Evolutionary conservation across 35 echinoderm and acorn worm species (phyloP).

Genomic region (Apostichopus japonicus): DNA sequence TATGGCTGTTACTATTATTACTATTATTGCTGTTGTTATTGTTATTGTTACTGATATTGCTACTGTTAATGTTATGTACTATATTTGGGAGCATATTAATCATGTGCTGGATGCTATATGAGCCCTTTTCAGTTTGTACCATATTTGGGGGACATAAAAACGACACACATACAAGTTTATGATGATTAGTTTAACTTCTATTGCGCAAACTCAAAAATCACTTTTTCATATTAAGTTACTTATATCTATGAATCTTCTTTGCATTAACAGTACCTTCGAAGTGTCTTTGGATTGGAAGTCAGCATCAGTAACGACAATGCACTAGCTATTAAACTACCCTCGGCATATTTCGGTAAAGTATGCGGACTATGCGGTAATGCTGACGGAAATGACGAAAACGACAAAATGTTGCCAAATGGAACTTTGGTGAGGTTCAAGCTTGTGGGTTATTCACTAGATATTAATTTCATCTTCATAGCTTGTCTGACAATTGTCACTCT

Average conservation of each 20-base stretch:
- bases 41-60: no score
- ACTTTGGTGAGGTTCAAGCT: slow-evolving; percentile 27
- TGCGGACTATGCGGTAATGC: slow-evolving; percentile 72
- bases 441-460: no score
- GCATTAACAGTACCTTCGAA: not conserved
- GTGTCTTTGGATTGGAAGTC: not conserved
- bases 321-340: slow-evolving; percentile 6
- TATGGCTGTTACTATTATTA: no score
- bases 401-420: slow-evolving; percentile 51
- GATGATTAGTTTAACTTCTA: no score
- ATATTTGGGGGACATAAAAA: no score
- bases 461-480: no score
- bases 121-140: no score
- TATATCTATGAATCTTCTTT: not conserved
- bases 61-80: no score
- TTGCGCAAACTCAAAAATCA: no score
- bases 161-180: no score
- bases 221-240: not conserved
- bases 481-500: no score
- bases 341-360: slow-evolving; percentile 35
- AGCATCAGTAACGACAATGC: not conserved
- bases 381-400: slow-evolving; percentile 46
- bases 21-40: no score
- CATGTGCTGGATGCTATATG: not conserved
- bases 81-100: not conserved